These are phyloP conservation scores for Ptilodon capucinus DNA, from an alignment of 2,888 invertebrate genomes.

Conservation along the genomic window DNA sequence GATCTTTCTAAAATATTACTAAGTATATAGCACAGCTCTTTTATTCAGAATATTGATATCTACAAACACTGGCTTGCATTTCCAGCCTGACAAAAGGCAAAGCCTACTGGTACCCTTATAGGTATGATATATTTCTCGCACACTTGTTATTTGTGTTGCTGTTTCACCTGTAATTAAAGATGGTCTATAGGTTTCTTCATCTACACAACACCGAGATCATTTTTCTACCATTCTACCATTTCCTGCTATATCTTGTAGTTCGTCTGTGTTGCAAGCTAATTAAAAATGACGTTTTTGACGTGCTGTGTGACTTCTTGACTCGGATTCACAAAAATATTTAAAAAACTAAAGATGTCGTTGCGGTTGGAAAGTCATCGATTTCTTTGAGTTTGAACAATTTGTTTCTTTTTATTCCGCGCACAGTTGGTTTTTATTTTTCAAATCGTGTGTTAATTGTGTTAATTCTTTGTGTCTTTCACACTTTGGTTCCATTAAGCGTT, in stretches of 20 bases:
- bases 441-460: conserved; percentile 33
- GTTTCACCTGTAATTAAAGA: too few relatives aligned
- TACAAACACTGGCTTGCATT: too few relatives aligned
- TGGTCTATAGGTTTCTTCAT: background rate
- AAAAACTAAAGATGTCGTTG: conserved; percentile 51
- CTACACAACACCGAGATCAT: background rate
- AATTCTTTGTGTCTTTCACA: conserved; percentile 22
- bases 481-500: conserved; percentile 18
- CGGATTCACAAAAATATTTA: conserved; percentile 14
- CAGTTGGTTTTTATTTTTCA: conserved; percentile 28
- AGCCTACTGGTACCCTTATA: too few relatives aligned
- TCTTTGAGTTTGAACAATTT: conserved; percentile 61
- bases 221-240: too few relatives aligned
- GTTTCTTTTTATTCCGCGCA: conserved; percentile 44
- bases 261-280: background rate
- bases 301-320: background rate
- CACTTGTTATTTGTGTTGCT: too few relatives aligned
- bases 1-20: too few relatives aligned
- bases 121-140: too few relatives aligned
- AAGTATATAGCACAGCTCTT: too few relatives aligned
- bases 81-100: too few relatives aligned
- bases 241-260: too few relatives aligned
- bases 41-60: too few relatives aligned
- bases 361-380: conserved; percentile 60
- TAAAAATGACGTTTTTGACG: conserved; percentile 6